Base-by-base conservation (phyloP, 1,140 invertebrate species). In the Colletes latitarsis region DNA sequence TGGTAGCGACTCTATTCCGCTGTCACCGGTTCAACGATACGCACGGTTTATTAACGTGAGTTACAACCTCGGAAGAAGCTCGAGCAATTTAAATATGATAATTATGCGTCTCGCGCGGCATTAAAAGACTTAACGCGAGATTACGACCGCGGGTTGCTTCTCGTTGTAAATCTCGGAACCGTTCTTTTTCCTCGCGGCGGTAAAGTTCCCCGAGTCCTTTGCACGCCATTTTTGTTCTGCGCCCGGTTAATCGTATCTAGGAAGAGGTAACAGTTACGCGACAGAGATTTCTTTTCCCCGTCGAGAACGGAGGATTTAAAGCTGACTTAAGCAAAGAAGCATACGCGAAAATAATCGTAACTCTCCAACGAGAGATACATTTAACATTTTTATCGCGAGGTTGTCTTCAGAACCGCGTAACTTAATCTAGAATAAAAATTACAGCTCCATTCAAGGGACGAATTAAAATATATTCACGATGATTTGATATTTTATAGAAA, bases 41-140 rank as follows among this genome's bases (percentile, higher is more conserved):
- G 30, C 8, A 4, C 41, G 6, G 21, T 21, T 63, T 58, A 52
- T 73, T 73, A 73, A 63, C 21, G 17, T 43, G 43, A 63, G 12
- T 63, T 60, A 10, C 21, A n/a, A 6, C 15, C 19, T 14, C 19
- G 15, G 43, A 49, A 49, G 15, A 21, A 49, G 6, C 5, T 6
- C 43, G 6, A 9, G 6, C 19, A 39, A 73, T 73, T 63, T 73
- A 6, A 52, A 73, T 63, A 63, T 52, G 71, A 73, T 73, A 73
- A 73, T 73, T 73, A 39, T 15, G 43, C 21, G n/a, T 17, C 71
- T 49, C 19, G 6, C 6, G 57, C 41, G 15, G 57, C 71, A 62
- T 49, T 49, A n/a, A 49, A 62, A 19, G 5, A 15, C 3, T 8
- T 14, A 49, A 49, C 43, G 57, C 14, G 46, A 1, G 57, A 73